Percentiles rank a stretch among this genome's conserved stretches.
phyloP scores from a whole-genome alignment of 2,113 vertebrate genomes.

The Thalassoma bifasciatum region DNA sequence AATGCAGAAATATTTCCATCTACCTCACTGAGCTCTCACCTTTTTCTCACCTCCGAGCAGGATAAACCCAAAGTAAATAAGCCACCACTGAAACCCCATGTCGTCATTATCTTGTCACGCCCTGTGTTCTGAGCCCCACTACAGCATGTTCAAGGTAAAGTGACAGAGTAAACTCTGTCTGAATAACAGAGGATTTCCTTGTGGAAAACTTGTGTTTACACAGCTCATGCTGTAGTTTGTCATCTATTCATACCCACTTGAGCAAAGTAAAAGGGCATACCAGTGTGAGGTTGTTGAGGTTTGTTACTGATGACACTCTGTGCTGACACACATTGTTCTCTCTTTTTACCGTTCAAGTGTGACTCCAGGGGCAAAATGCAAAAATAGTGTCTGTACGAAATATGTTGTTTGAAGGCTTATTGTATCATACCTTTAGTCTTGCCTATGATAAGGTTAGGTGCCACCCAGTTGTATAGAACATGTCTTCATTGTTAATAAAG shows the following conservation, averaged over 20 bases:
- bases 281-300: background rate
- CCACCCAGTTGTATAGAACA: too few relatives aligned
- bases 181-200: constrained; percentile 41
- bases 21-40: constrained; percentile 25
- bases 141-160: constrained; percentile 3
- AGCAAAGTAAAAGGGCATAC: background rate
- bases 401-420: too few relatives aligned
- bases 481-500: too few relatives aligned
- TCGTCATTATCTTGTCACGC: constrained; percentile 41
- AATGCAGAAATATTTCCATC: background rate
- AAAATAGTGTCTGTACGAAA: background rate
- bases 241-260: constrained; percentile 29
- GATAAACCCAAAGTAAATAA: constrained; percentile 38
- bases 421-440: too few relatives aligned
- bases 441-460: too few relatives aligned
- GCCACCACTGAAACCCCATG: constrained; percentile 6
- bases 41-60: constrained; percentile 35
- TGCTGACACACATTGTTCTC: background rate
- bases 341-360: background rate
- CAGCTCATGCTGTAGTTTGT: constrained; percentile 27
- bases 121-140: constrained; percentile 32
- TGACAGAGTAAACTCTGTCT: constrained; percentile 32
- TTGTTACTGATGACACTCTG: constrained; percentile 2
- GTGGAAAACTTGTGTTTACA: constrained; percentile 47
- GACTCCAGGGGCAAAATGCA: background rate